Base-by-base conservation (phyloP, 2,113 vertebrate genomes). In the Corythornis cristatus region DNA sequence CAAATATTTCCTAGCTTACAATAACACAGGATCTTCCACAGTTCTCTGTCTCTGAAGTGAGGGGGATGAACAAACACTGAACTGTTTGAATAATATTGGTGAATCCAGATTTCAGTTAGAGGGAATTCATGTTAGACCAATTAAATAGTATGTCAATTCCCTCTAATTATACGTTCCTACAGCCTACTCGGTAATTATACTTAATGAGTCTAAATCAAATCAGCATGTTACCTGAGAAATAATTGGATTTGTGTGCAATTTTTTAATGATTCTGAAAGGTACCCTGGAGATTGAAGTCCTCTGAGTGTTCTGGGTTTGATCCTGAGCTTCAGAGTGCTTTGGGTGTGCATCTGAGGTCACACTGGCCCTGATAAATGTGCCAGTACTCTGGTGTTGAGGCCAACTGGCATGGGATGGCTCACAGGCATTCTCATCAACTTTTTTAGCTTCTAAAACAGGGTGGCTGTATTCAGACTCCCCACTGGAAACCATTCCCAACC, bases 81-180 rank as follows among this genome's bases (percentile, higher is more conserved):
- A 95, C 76, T 94, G 42, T 95, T 94, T 70, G 67, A 90, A 92
- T 79, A 84, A 86, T 40, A 76, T 51, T 82, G 66, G 88, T 75
- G 92, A 94, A 87, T 95, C 23, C 74, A 61, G 70, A 83, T 93
- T 94, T 79, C 62, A 48, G 37, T 90, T 88, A 79, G 60, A 94
- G 77, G 33, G 79, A 95, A 93, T 93, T 90, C 71, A 93, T 67
- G 62, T 92, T 86, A 90, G 71, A 76, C n/a, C 88, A 90, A 94
- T 90, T 94, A 95, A 95, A 90, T 79, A 86, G 45, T 71, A 94
- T 94, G 93, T 87, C 90, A 96, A 60, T 93, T 95, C 80, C 20
- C 71, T 82, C 77, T 96, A 92, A 95, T 95, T 94, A 82, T 60
- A 50, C 56, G 73, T 86, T 95, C 50, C 62, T 90, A 54, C 74